phyloP scores from a whole-genome alignment of 1,140 invertebrate genomes.

The Drosophila subobscura region DNA sequence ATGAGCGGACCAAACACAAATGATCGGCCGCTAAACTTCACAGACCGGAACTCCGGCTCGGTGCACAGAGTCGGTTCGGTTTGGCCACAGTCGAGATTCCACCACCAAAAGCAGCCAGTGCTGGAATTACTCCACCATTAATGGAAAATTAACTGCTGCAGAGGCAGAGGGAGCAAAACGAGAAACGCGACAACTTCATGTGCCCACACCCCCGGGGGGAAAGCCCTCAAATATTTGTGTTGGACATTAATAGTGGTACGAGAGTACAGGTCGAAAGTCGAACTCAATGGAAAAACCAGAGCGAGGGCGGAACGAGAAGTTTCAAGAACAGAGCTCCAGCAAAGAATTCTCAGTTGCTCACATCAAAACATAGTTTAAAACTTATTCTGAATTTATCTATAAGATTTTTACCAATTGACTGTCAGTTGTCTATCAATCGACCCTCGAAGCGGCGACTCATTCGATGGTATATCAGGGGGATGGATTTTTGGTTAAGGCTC shows the following conservation, averaged over 20 bases:
- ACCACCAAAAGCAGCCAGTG: slow-evolving; percentile 45
- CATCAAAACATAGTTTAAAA: background rate
- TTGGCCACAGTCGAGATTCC: slow-evolving; percentile 11
- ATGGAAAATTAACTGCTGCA: slow-evolving; percentile 66
- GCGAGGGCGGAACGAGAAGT: slow-evolving; percentile 39
- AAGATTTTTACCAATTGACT: background rate
- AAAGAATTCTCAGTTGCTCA: too few relatives aligned
- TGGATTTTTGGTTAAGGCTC: slow-evolving; percentile 39
- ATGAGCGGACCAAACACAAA: slow-evolving; percentile 36
- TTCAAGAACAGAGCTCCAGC: background rate
- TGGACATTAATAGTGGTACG: slow-evolving; percentile 54
- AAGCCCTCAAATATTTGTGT: slow-evolving; percentile 51
- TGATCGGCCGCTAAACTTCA: slow-evolving; percentile 29
- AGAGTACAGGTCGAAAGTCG: background rate
- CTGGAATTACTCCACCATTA: slow-evolving; percentile 63
- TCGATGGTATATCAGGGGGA: slow-evolving; percentile 1
- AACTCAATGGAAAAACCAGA: slow-evolving; percentile 59
- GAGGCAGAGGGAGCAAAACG: background rate
- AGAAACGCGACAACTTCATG: slow-evolving; percentile 55
- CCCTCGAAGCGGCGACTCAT: slow-evolving; percentile 23
- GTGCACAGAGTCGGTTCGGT: slow-evolving; percentile 40
- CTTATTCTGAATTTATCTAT: background rate
- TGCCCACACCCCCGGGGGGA: slow-evolving; percentile 7
- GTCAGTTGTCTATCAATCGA: background rate
- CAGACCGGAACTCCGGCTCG: slow-evolving; percentile 72